These are phyloP conservation scores for Orthosia gothica DNA, from an alignment of 2,888 invertebrate species.

Conservation along the genomic window DNA sequence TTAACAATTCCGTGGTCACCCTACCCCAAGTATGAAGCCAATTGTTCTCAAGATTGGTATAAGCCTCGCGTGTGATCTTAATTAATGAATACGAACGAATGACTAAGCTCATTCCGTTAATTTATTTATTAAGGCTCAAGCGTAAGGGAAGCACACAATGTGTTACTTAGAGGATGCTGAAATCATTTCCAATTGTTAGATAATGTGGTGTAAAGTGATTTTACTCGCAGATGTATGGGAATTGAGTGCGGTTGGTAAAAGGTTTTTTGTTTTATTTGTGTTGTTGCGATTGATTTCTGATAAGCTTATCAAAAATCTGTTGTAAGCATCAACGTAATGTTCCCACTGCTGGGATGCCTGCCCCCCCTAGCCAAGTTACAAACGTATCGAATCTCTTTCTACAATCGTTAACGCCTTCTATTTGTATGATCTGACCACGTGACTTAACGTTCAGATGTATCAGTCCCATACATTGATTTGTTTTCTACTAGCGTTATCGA, in stretches of 20 bases:
- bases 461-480: too few species aligned
- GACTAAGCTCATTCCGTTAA: slow-evolving; percentile 90
- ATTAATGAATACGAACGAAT: slow-evolving; percentile 91
- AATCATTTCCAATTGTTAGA: slow-evolving; percentile 64
- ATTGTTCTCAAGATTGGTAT: slow-evolving; percentile 91
- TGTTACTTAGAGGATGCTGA: slow-evolving; percentile 60
- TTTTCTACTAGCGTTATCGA: too few species aligned
- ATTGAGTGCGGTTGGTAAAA: slow-evolving; percentile 9
- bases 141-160: slow-evolving; percentile 61
- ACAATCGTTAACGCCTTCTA: too few species aligned
- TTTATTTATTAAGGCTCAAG: slow-evolving; percentile 83
- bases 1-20: slow-evolving; percentile 65
- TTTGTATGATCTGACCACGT: too few species aligned
- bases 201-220: slow-evolving; percentile 49
- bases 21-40: slow-evolving; percentile 83
- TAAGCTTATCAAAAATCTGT: neutral
- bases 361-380: too few species aligned
- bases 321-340: too few species aligned
- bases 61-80: slow-evolving; percentile 91
- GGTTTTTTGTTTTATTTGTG: slow-evolving; percentile 6
- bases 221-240: slow-evolving; percentile 19
- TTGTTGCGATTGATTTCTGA: slow-evolving; percentile 28
- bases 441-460: too few species aligned
- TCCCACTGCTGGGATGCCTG: too few species aligned
- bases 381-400: too few species aligned